Evolutionary conservation across 1,140 invertebrate species (phyloP).

Genomic region (Lepidurus apus): DNA sequence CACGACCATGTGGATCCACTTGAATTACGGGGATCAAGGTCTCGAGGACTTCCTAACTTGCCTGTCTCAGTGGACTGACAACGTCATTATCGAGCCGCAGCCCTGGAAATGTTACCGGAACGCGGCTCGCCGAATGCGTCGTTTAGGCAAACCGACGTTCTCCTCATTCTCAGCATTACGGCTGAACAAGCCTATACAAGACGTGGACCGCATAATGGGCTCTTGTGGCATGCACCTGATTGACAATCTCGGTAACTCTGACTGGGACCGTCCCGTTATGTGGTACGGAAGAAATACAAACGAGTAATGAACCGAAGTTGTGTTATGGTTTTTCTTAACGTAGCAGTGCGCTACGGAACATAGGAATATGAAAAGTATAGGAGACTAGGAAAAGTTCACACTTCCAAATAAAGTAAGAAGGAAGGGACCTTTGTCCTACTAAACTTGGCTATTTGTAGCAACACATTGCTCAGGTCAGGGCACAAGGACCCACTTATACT

Average conservation of each 20-base stretch:
- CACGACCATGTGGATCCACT: constrained; percentile 80
- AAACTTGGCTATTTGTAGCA: neutral
- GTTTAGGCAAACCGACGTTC: constrained; percentile 54
- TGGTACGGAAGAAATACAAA: constrained; percentile 30
- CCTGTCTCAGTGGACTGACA: constrained; percentile 51
- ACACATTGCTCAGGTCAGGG: neutral
- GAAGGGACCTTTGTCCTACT: neutral
- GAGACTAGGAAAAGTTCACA: too few relatives aligned
- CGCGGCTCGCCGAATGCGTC: constrained; percentile 62
- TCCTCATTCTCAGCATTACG: constrained; percentile 53
- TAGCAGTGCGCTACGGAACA: too few relatives aligned
- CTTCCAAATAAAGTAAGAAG: neutral
- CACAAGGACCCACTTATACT: neutral
- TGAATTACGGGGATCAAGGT: constrained; percentile 70
- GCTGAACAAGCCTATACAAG: constrained; percentile 53
- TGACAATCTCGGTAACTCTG: constrained; percentile 32
- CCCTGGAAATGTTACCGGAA: constrained; percentile 72
- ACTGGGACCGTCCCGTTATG: constrained; percentile 32
- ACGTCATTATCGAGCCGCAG: constrained; percentile 70
- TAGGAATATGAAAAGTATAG: too few relatives aligned
- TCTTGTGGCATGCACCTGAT: constrained; percentile 45
- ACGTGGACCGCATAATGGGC: constrained; percentile 56
- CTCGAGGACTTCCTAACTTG: constrained; percentile 50
- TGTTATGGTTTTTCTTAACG: too few relatives aligned
- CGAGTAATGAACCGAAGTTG: neutral